Evolutionary conservation across 2,113 vertebrate genomes (phyloP).

Genomic region (Grammomys surdaster): DNA sequence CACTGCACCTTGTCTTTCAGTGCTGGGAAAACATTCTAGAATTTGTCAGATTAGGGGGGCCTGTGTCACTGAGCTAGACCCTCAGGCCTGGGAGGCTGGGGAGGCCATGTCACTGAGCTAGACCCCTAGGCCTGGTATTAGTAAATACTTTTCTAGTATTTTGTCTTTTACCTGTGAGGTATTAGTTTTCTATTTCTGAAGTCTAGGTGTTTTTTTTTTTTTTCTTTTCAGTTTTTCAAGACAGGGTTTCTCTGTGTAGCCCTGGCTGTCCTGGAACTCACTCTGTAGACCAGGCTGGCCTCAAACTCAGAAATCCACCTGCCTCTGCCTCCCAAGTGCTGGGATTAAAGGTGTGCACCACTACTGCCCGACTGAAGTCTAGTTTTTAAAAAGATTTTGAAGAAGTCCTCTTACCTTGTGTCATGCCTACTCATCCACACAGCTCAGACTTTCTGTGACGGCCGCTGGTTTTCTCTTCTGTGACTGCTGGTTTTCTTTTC

Average conservation of each 20-base stretch:
- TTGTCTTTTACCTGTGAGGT: background rate
- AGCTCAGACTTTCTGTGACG: background rate
- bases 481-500: too few species aligned
- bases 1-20: background rate
- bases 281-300: too few species aligned
- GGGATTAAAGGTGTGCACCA: too few species aligned
- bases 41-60: too few species aligned
- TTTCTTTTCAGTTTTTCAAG: too few species aligned
- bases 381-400: background rate
- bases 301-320: too few species aligned
- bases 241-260: too few species aligned
- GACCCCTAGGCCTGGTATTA: background rate
- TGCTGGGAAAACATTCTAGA: background rate
- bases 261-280: too few species aligned
- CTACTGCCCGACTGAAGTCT: background rate
- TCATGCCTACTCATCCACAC: background rate
- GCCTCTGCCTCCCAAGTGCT: too few species aligned
- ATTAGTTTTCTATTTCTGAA: constrained; percentile 8
- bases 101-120: background rate
- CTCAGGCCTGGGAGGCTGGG: background rate
- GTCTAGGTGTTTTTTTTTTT: background rate
- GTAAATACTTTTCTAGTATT: constrained; percentile 20
- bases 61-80: background rate
- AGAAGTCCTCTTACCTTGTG: background rate
- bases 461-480: too few species aligned